Percentiles rank a stretch among this genome's conserved stretches.
phyloP scores from a whole-genome alignment of 1,140 invertebrate genomes.

The Danaus melanippus region DNA sequence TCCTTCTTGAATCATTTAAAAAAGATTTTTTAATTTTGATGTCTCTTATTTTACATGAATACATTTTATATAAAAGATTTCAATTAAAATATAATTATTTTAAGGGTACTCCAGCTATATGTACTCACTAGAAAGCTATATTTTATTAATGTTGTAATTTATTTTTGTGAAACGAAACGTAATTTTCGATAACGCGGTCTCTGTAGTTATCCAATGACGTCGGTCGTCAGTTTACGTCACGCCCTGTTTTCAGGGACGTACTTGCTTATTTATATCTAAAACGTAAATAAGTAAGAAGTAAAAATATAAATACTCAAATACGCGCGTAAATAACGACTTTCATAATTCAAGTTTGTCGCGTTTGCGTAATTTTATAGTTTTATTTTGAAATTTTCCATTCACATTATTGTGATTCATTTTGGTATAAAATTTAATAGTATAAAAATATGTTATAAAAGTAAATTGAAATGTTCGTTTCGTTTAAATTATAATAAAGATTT shows the following conservation, averaged over 20 bases:
- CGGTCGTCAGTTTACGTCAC: conserved; percentile 54
- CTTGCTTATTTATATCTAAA: conserved; percentile 51
- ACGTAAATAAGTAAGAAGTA: conserved; percentile 44
- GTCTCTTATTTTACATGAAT: background rate
- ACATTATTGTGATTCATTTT: conserved; percentile 7
- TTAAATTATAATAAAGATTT: conserved; percentile 1
- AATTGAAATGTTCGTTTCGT: background rate
- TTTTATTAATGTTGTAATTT: background rate
- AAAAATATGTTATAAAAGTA: conserved; percentile 3
- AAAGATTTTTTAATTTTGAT: too few species aligned
- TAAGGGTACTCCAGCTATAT: too few species aligned
- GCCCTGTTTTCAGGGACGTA: conserved; percentile 62
- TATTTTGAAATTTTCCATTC: background rate
- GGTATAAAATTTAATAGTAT: conserved; percentile 7
- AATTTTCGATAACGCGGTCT: conserved; percentile 30
- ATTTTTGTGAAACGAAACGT: conserved; percentile 42
- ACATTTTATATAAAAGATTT: too few species aligned
- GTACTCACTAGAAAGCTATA: too few species aligned
- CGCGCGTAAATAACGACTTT: conserved; percentile 25
- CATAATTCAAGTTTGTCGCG: conserved; percentile 12
- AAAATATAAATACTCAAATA: conserved; percentile 38
- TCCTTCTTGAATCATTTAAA: too few species aligned
- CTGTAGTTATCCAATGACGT: conserved; percentile 54
- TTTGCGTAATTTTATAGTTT: background rate
- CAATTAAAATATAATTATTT: too few species aligned